These are phyloP conservation scores for Eublepharis macularius DNA, from an alignment of 2,113 vertebrate species.

Conservation along the genomic window DNA sequence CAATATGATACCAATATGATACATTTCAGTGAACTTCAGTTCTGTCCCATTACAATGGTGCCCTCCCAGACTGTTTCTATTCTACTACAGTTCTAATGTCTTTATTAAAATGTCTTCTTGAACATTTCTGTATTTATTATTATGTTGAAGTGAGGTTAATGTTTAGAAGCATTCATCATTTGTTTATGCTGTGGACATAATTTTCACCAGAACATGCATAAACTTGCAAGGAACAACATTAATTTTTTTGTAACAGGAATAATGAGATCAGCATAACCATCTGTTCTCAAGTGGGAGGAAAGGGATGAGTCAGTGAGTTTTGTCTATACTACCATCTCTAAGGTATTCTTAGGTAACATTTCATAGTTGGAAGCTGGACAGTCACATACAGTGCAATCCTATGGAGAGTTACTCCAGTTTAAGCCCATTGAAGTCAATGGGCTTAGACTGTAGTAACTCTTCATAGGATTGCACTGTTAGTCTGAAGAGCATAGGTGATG, in stretches of 20 bases:
- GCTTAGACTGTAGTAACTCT: too few species aligned
- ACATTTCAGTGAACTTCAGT: too few species aligned
- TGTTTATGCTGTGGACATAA: background rate
- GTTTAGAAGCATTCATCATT: too few species aligned
- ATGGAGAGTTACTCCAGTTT: too few species aligned
- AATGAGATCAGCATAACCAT: background rate
- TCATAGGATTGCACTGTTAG: background rate
- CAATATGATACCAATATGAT: too few species aligned
- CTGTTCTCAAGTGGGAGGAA: background rate
- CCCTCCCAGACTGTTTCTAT: too few species aligned
- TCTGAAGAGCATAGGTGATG: background rate
- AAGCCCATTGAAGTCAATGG: too few species aligned
- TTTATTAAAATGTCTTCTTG: too few species aligned
- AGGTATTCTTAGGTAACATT: background rate
- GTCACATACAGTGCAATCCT: too few species aligned
- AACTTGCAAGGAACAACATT: background rate
- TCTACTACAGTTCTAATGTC: too few species aligned
- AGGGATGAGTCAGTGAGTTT: background rate
- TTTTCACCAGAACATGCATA: background rate
- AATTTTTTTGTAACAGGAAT: background rate
- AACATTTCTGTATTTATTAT: background rate
- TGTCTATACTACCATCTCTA: background rate
- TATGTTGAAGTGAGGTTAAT: background rate
- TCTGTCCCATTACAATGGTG: too few species aligned
- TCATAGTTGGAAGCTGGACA: background rate